A percentile compares a stretch with the other conserved stretches of the same genome.
Conservation (phyloP, 2,797 vertebrate species). For the Lepilemur ruficaudatus region DNA sequence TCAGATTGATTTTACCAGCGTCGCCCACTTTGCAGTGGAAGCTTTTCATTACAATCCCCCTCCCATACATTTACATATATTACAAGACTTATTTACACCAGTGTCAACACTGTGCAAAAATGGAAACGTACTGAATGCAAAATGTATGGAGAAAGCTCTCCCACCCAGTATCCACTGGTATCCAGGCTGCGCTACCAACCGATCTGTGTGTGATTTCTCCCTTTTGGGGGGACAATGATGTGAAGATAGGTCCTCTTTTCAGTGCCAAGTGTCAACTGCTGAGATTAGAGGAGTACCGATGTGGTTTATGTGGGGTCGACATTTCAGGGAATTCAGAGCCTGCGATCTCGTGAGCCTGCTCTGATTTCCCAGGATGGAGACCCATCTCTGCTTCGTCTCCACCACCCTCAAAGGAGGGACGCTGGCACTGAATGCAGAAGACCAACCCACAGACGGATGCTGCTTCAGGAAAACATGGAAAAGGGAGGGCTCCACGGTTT, state of each 20-base stretch:
- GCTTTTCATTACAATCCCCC: neutral
- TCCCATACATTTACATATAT: neutral
- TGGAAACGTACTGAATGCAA: neutral
- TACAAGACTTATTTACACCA: neutral
- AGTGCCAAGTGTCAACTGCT: neutral
- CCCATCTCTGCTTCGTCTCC: neutral
- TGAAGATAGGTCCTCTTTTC: neutral
- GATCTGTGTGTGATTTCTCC: neutral
- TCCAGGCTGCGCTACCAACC: neutral
- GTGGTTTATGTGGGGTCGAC: neutral
- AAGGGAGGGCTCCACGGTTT: accelerated
- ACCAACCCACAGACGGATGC: accelerated
- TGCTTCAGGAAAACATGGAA: accelerated
- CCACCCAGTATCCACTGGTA: too few relatives aligned
- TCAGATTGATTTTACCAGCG: neutral
- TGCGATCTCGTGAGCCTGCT: neutral
- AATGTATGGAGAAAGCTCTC: neutral
- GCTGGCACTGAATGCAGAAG: neutral
- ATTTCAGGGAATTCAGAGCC: neutral
- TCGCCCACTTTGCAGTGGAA: neutral
- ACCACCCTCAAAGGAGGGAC: neutral
- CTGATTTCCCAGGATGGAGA: neutral
- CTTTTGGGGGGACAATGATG: neutral
- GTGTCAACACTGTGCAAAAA: neutral
- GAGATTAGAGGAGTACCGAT: neutral